Evolutionary conservation across 2,888 invertebrate genomes (phyloP).

Genomic region (Drosophila eohydei): DNA sequence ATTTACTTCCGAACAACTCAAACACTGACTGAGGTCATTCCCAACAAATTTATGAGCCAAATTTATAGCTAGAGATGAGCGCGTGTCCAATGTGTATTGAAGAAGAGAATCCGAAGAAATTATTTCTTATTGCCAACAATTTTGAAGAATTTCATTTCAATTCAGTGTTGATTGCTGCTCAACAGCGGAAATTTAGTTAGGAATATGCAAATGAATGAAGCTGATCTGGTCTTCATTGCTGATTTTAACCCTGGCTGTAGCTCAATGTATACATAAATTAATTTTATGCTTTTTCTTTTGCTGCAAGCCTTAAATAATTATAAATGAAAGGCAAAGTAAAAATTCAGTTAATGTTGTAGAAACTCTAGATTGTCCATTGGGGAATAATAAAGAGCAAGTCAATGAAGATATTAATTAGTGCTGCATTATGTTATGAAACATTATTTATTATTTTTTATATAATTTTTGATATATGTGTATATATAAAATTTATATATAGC

Average conservation of each 20-base stretch:
- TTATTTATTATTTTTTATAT: neutral
- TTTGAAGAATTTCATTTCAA: neutral
- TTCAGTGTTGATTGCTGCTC: neutral
- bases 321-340: neutral
- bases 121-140: neutral
- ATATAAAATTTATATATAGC: neutral
- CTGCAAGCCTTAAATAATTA: neutral
- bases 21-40: conserved; percentile 49
- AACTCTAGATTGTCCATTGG: neutral
- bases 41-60: conserved; percentile 38
- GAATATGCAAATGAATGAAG: neutral
- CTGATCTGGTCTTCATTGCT: too few species aligned
- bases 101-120: neutral
- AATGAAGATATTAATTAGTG: neutral
- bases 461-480: neutral
- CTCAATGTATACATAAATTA: neutral
- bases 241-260: neutral
- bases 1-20: conserved; percentile 68
- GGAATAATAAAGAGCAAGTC: neutral
- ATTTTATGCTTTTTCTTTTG: neutral
- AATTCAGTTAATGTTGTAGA: too few species aligned
- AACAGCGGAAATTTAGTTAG: neutral
- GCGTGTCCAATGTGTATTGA: neutral
- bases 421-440: neutral
- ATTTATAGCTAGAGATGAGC: conserved; percentile 10